Percentiles rank a stretch among this genome's conserved stretches.
phyloP scores from a whole-genome alignment of 2,113 vertebrate species.

The Phoxinus phoxinus region DNA sequence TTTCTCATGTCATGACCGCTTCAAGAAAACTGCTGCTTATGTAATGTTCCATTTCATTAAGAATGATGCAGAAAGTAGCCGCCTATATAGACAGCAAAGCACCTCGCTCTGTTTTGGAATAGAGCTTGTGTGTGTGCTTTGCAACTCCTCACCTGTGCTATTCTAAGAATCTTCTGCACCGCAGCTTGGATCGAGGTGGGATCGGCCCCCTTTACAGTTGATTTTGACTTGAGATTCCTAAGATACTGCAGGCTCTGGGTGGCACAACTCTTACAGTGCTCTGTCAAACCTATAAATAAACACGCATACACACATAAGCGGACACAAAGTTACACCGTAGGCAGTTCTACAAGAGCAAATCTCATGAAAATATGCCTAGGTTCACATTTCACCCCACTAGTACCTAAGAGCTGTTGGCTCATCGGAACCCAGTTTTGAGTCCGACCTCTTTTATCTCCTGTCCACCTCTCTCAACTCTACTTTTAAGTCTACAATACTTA shows the following conservation, averaged over 20 bases:
- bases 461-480: not conserved
- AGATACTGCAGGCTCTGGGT: constrained; percentile 80
- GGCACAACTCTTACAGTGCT: constrained; percentile 86
- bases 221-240: constrained; percentile 80
- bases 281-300: constrained; percentile 78
- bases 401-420: not conserved
- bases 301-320: not conserved
- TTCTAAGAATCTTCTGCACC: constrained; percentile 79
- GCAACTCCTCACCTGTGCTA: constrained; percentile 83
- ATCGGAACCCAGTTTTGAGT: not conserved
- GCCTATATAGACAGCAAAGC: not conserved
- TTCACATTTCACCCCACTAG: not conserved
- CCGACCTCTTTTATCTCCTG: not conserved
- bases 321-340: not conserved
- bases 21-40: too few species aligned
- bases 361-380: not conserved
- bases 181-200: constrained; percentile 70
- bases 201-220: constrained; percentile 75
- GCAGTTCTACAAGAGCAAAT: not conserved
- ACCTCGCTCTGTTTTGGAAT: not conserved
- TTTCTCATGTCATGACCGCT: too few species aligned
- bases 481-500: not conserved
- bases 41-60: too few species aligned
- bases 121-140: not conserved
- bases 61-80: not conserved